phyloP scores from a whole-genome alignment of 1,140 invertebrate species.

The Drosophila biarmipes region DNA sequence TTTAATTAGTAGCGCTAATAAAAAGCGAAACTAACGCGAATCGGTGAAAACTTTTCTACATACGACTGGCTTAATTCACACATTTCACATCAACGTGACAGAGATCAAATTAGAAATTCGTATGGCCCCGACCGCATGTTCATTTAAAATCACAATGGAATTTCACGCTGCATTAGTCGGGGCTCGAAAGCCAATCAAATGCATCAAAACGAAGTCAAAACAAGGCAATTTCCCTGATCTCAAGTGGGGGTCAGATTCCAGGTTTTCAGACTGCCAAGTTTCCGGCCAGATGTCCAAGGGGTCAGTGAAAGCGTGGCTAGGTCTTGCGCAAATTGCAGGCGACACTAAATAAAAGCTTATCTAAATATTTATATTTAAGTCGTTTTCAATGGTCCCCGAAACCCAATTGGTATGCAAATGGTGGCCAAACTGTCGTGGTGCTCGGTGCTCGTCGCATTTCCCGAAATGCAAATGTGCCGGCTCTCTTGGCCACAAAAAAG shows the following conservation, averaged over 20 bases:
- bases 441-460: slow-evolving; percentile 23
- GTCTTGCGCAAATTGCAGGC: slow-evolving; percentile 66
- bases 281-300: slow-evolving; percentile 10
- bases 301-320: slow-evolving; percentile 61
- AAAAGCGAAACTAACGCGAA: slow-evolving; percentile 51
- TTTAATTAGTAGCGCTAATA: slow-evolving; percentile 36
- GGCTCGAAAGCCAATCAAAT: slow-evolving; percentile 40
- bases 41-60: slow-evolving; percentile 59
- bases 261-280: slow-evolving; percentile 28
- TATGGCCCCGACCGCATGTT: slow-evolving; percentile 11
- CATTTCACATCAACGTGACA: slow-evolving; percentile 73
- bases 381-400: slow-evolving; percentile 18
- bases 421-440: slow-evolving; percentile 17
- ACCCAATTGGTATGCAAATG: slow-evolving; percentile 74
- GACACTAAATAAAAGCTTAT: slow-evolving; percentile 44
- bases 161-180: slow-evolving; percentile 35
- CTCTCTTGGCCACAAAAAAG: slow-evolving; percentile 21
- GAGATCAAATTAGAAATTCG: slow-evolving; percentile 56
- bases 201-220: slow-evolving; percentile 28
- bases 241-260: slow-evolving; percentile 7
- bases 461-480: slow-evolving; percentile 28
- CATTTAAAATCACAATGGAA: slow-evolving; percentile 16
- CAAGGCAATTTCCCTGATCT: slow-evolving; percentile 15
- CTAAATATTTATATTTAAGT: slow-evolving; percentile 47
- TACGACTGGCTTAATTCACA: slow-evolving; percentile 58